Base-by-base conservation (phyloP, 2,797 vertebrate genomes). In the Urocyon cinereoargenteus region DNA sequence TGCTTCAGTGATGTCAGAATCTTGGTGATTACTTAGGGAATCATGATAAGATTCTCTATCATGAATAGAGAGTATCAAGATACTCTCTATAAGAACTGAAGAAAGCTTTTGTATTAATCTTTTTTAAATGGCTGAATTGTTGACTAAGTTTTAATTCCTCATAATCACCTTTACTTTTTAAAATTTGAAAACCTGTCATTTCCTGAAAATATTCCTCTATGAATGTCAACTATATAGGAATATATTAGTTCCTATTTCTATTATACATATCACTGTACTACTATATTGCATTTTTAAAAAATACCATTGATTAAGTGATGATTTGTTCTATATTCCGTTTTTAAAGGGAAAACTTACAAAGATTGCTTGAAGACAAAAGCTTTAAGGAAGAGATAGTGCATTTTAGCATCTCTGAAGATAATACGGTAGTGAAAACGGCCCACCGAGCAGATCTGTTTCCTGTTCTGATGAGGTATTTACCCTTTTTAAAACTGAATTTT, bases 331-430 rank as follows among this genome's bases (percentile, higher is more conserved):
- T 85, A 1, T 98, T 97, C 92, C 72, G 18, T 98, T 62, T 77
- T 97, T 91, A 95, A 96, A 99, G 99, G 98, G 99, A 99, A 98
- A 99, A 99, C 95, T 99, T 99, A 10, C 98, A 99, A 98, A 99
- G 99, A 87, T 98, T 99, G 0, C 98, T 99, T 97, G 99, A 99
- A 0, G 99, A 99, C 98, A 99, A 99, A 98, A 99, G 98, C 98
- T 99, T 99, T 98, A 99, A 99, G 98, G 99, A 99, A 96, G 99
- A 99, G 98, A 99, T 99, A 24, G 99, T 99, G 28, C 99, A 99
- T 98, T 99, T 99, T 97, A 99, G 99, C 98, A 99, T 99, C 95
- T 99, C 99, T 16, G 99, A 99, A 97, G 99, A 99, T 92, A 99
- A 98, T 0, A 55, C 99, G 1, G 98, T 99, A 51, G 99, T 99